These are phyloP conservation scores for Bettongia penicillata DNA, from an alignment of 2,113 vertebrate genomes.

Conservation along the genomic window DNA sequence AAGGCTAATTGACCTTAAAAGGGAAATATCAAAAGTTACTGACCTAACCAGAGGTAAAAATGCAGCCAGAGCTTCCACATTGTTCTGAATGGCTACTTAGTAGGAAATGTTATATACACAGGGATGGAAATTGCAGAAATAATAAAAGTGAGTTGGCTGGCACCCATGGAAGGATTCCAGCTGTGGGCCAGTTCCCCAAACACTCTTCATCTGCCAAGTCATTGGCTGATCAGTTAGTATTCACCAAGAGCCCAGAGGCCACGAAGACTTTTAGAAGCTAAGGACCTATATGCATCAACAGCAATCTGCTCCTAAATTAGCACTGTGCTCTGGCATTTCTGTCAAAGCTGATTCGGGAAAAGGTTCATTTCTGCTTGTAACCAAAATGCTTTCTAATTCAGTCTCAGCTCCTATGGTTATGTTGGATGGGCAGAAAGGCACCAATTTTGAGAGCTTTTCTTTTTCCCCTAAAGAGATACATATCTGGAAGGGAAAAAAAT, in stretches of 20 bases:
- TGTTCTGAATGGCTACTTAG: background rate
- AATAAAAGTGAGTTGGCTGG: background rate
- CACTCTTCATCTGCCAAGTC: conserved; percentile 1
- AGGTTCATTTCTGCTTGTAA: background rate
- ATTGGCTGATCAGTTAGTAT: background rate
- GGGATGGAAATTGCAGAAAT: background rate
- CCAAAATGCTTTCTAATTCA: conserved; percentile 6
- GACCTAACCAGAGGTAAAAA: background rate
- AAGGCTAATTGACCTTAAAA: background rate
- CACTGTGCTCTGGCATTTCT: background rate
- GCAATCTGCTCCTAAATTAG: background rate
- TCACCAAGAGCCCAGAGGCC: background rate
- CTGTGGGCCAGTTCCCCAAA: background rate
- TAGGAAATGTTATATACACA: background rate
- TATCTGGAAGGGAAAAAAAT: background rate
- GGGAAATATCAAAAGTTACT: background rate
- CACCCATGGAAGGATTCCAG: background rate
- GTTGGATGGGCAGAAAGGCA: background rate
- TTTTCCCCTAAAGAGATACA: conserved; percentile 43
- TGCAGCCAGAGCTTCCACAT: background rate
- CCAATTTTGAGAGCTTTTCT: conserved; percentile 40
- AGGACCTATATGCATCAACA: background rate
- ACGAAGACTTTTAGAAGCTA: conserved; percentile 5
- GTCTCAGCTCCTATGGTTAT: conserved; percentile 28
- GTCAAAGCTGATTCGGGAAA: conserved; percentile 18